Evolutionary conservation across 2,888 invertebrate genomes (phyloP).

Genomic region (Idaea biselata): DNA sequence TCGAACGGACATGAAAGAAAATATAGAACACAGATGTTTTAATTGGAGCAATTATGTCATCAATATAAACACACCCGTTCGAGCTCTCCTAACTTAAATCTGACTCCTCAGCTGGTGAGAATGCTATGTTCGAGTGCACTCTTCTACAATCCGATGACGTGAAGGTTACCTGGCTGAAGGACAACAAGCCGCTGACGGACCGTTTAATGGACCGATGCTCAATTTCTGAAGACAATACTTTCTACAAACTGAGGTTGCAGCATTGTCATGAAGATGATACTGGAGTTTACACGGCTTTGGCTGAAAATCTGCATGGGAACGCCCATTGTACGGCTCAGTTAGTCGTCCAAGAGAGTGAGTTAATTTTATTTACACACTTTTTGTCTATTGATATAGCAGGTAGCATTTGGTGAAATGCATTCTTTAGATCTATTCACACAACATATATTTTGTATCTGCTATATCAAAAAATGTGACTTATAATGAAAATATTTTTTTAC

Average conservation of each 20-base stretch:
- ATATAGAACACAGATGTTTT: neutral
- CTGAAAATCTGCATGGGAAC: conserved; percentile 89
- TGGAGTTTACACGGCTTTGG: conserved; percentile 95
- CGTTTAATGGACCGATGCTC: conserved; percentile 87
- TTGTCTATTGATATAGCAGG: conserved; percentile 15
- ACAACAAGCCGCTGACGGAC: conserved; percentile 90
- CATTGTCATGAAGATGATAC: conserved; percentile 89
- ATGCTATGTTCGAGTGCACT: conserved; percentile 89
- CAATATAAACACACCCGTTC: conserved; percentile 43
- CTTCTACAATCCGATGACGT: conserved; percentile 82
- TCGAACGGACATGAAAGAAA: conserved; percentile 44
- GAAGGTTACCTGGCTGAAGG: conserved; percentile 90
- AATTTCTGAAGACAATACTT: conserved; percentile 79
- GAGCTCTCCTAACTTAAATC: conserved; percentile 53
- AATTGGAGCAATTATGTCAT: conserved; percentile 11
- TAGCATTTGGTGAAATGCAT: conserved; percentile 13
- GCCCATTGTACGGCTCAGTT: conserved; percentile 93
- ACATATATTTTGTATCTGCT: neutral
- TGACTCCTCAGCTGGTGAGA: conserved; percentile 88
- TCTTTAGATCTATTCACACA: neutral
- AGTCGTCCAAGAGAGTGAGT: conserved; percentile 91
- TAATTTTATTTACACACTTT: conserved; percentile 24
- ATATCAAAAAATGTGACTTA: neutral
- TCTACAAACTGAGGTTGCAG: conserved; percentile 86
- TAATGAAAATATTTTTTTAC: conserved; percentile 14